Evolutionary conservation across 2,888 invertebrate species (phyloP).

Genomic region (Sinhomidia bicolor): DNA sequence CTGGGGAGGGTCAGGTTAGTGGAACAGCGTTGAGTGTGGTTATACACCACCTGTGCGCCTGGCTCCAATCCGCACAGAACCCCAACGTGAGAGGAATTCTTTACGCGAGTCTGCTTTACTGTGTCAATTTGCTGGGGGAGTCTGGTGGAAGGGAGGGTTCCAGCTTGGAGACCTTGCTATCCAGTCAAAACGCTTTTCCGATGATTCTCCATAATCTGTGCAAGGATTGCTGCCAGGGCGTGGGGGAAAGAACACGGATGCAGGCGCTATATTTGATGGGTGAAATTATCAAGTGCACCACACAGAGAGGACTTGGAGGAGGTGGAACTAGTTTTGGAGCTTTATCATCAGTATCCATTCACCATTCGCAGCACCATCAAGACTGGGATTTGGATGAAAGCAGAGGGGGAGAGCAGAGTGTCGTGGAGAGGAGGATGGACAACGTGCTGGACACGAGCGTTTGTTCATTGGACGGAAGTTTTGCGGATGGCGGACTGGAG

Average conservation of each 20-base stretch:
- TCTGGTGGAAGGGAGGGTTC: slow-evolving; percentile 31
- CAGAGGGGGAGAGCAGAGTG: not conserved
- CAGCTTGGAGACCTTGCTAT: slow-evolving; percentile 44
- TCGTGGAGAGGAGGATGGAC: not conserved
- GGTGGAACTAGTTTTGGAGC: not conserved
- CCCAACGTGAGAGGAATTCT: slow-evolving; percentile 88
- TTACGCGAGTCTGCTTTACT: slow-evolving; percentile 91
- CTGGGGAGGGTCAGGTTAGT: not conserved
- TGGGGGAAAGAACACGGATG: slow-evolving; percentile 75
- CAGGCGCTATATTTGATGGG: slow-evolving; percentile 79
- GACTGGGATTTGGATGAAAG: not conserved
- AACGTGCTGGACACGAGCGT: not conserved
- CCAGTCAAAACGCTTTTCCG: slow-evolving; percentile 65
- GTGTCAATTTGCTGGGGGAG: slow-evolving; percentile 85
- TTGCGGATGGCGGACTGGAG: not conserved
- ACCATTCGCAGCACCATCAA: not conserved
- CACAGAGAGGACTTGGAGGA: slow-evolving; percentile 73
- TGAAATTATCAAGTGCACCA: slow-evolving; percentile 77
- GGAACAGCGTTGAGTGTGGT: slow-evolving; percentile 72
- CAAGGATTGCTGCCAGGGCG: slow-evolving; percentile 75
- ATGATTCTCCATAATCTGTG: slow-evolving; percentile 76
- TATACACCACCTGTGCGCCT: slow-evolving; percentile 75
- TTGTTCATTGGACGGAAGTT: not conserved
- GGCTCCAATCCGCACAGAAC: slow-evolving; percentile 73
- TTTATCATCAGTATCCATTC: too few species aligned